Conservation (phyloP, 64 coral and sea anemone species). For the Pachyseris speciosa region DNA sequence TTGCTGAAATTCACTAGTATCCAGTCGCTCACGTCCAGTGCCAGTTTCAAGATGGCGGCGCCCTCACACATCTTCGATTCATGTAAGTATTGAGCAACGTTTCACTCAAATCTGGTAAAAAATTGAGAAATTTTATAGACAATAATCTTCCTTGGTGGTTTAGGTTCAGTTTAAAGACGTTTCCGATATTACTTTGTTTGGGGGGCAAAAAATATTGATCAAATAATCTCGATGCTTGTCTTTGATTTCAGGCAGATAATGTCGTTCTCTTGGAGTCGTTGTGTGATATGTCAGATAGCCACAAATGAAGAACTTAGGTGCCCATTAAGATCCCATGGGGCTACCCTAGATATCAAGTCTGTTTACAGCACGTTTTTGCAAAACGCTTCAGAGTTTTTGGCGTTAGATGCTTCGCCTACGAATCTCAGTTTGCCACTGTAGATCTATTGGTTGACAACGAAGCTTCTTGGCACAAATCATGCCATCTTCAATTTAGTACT, state of each 20-base stretch:
- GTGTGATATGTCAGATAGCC: slow-evolving; percentile 28
- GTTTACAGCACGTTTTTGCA: too few relatives aligned
- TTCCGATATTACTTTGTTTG: not conserved
- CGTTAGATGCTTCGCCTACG: slow-evolving; percentile 41
- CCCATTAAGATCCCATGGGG: too few relatives aligned
- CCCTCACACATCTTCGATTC: not conserved
- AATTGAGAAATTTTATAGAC: too few relatives aligned
- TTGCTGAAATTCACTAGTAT: slow-evolving; percentile 1
- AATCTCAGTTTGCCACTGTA: slow-evolving; percentile 15
- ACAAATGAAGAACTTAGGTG: slow-evolving; percentile 62
- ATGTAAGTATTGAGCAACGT: slow-evolving; percentile 37
- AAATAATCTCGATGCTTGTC: too few relatives aligned
- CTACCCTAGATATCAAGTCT: too few relatives aligned
- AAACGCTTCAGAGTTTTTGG: too few relatives aligned
- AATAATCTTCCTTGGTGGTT: not conserved
- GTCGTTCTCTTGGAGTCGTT: too few relatives aligned
- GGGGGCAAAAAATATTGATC: not conserved
- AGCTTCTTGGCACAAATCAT: too few relatives aligned
- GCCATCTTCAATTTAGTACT: too few relatives aligned
- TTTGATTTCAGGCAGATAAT: too few relatives aligned
- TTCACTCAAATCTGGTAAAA: too few relatives aligned
- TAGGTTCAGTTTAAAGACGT: not conserved
- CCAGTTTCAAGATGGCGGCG: slow-evolving; percentile 38
- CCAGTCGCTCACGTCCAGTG: slow-evolving; percentile 3
- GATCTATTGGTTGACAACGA: too few relatives aligned